Conservation (phyloP, 2,113 vertebrate species). For the Pluvialis apricaria region DNA sequence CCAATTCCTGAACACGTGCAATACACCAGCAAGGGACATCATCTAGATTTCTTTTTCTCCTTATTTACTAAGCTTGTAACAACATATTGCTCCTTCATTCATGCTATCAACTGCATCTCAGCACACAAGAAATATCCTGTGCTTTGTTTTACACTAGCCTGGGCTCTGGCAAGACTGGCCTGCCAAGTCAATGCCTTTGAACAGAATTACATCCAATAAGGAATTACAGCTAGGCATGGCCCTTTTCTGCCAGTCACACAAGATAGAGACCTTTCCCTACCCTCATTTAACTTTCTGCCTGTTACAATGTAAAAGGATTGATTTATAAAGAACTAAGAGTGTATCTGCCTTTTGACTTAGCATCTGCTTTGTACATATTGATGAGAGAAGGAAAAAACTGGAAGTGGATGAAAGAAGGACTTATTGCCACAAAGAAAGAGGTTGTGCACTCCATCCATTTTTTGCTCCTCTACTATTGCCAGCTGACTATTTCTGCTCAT, state of each 20-base stretch:
- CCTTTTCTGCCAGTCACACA: constrained; percentile 44
- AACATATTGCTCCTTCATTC: neutral
- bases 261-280: neutral
- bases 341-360: constrained; percentile 51
- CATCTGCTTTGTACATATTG: constrained; percentile 19
- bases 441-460: constrained; percentile 32
- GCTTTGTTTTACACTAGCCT: neutral
- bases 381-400: constrained; percentile 29
- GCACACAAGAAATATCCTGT: neutral
- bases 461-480: constrained; percentile 65
- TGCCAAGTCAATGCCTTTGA: constrained; percentile 41
- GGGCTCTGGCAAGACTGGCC: neutral
- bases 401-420: constrained; percentile 49
- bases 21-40: neutral
- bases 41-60: neutral
- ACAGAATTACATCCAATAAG: constrained; percentile 24
- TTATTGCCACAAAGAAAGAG: constrained; percentile 30
- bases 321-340: constrained; percentile 43
- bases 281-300: constrained; percentile 47
- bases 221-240: constrained; percentile 32
- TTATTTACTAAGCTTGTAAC: neutral
- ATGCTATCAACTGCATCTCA: neutral
- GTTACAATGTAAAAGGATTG: constrained; percentile 46
- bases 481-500: constrained; percentile 65
- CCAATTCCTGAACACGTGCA: neutral